These are phyloP conservation scores for Mormyrus proboscirostris DNA, from an alignment of 2,797 vertebrate species.

Conservation along the genomic window DNA sequence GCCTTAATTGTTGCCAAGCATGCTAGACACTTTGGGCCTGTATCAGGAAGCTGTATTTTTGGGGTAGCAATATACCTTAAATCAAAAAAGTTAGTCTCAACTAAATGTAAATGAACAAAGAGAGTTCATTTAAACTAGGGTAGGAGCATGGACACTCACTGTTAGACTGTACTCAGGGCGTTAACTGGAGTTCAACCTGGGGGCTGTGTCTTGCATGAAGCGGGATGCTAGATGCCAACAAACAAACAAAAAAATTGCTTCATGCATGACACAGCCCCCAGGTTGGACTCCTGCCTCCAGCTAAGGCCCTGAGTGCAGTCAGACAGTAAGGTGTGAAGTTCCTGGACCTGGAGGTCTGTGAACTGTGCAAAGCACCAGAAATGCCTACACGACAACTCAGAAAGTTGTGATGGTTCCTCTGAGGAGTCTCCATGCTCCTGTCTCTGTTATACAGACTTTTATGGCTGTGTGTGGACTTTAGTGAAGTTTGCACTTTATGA, in stretches of 20 bases:
- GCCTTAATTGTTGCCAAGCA: background rate
- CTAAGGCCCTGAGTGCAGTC: background rate
- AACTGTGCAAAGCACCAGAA: background rate
- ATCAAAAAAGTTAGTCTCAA: background rate
- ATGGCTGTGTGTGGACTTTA: background rate
- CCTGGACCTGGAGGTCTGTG: background rate
- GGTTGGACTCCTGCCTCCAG: background rate
- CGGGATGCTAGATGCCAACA: no score
- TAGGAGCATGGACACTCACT: background rate
- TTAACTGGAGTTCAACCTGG: no score
- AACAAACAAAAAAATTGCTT: no score
- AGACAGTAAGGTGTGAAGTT: background rate
- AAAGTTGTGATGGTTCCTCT: background rate
- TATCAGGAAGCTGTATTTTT: background rate
- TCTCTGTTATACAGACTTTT: background rate
- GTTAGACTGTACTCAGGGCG: no score
- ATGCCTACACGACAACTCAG: background rate
- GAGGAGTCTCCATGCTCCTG: background rate
- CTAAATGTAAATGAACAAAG: background rate
- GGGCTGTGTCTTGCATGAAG: no score
- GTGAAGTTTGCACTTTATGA: background rate
- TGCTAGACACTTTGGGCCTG: background rate
- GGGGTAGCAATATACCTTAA: background rate
- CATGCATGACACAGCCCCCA: background rate
- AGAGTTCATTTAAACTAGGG: background rate